A percentile compares a stretch with the other conserved stretches of the same genome.
phyloP scores from a whole-genome alignment of 2,113 vertebrate species.

The Eonycteris spelaea region DNA sequence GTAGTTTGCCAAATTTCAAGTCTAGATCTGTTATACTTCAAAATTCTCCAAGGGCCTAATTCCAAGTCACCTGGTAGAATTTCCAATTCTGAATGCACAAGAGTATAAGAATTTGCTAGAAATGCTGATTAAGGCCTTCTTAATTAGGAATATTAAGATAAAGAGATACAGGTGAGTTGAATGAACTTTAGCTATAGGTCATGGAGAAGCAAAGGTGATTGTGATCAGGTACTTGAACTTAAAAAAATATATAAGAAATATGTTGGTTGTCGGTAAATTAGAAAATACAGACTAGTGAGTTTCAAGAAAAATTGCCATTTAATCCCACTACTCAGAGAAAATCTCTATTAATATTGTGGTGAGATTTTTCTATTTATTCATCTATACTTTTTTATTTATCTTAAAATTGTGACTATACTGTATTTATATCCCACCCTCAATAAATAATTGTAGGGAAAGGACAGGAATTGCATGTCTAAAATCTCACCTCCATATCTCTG shows the following conservation, averaged over 20 bases:
- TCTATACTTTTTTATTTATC: not conserved
- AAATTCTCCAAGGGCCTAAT: slow-evolving; percentile 26
- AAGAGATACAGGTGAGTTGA: not conserved
- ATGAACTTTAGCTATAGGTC: not conserved
- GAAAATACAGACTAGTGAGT: not conserved
- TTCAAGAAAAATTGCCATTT: slow-evolving; percentile 26
- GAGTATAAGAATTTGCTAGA: not conserved
- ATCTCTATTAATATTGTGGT: slow-evolving; percentile 20
- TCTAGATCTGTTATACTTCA: not conserved
- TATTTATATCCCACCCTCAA: not conserved
- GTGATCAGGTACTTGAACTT: not conserved
- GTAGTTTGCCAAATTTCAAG: slow-evolving; percentile 37
- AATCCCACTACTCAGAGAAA: slow-evolving; percentile 1
- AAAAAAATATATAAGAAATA: slow-evolving; percentile 20
- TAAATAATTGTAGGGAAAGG: not conserved
- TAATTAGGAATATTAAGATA: not conserved
- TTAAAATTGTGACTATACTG: not conserved
- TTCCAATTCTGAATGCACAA: not conserved
- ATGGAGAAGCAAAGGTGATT: not conserved
- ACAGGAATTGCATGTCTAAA: slow-evolving; percentile 18
- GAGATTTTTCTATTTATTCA: slow-evolving; percentile 25
- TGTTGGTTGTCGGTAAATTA: not conserved
- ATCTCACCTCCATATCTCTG: slow-evolving; percentile 6
- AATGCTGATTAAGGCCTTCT: not conserved
- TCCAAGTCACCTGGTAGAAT: slow-evolving; percentile 17